phyloP scores from a whole-genome alignment of 2,888 invertebrate genomes.

The Drosophila ustulata region DNA sequence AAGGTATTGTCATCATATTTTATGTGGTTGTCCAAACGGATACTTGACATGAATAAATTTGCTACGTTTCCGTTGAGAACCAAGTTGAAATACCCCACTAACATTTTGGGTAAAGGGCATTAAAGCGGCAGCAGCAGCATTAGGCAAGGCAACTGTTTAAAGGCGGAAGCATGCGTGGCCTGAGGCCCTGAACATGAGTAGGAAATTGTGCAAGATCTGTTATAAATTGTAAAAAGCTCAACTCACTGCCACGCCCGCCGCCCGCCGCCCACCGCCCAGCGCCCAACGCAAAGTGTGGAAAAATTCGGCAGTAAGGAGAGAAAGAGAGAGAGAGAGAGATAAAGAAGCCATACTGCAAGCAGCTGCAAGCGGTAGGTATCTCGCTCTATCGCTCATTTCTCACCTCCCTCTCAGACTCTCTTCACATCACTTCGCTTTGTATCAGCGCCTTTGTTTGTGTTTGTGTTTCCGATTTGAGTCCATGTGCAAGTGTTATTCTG shows the following conservation, averaged over 20 bases:
- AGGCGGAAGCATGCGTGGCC: slow-evolving; percentile 37
- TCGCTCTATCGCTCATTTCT: neutral
- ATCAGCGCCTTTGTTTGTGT: slow-evolving; percentile 3
- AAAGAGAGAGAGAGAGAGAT: neutral
- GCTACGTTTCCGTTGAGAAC: too few species aligned
- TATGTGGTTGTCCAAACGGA: too few species aligned
- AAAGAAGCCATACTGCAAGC: slow-evolving; percentile 1
- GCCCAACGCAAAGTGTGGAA: neutral
- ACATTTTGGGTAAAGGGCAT: too few species aligned
- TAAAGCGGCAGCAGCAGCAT: slow-evolving; percentile 12
- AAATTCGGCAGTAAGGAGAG: neutral
- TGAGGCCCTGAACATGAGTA: slow-evolving; percentile 20
- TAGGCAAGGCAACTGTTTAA: slow-evolving; percentile 26
- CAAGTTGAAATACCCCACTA: too few species aligned
- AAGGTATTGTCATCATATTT: too few species aligned
- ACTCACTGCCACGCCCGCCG: neutral
- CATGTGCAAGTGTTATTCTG: slow-evolving; percentile 19
- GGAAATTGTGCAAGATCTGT: slow-evolving; percentile 51
- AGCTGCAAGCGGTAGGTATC: neutral
- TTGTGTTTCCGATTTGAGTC: slow-evolving; percentile 18
- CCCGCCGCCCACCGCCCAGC: neutral
- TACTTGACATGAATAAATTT: too few species aligned
- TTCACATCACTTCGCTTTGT: neutral
- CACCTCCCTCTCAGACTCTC: too few species aligned
- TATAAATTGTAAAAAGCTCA: slow-evolving; percentile 52